Conservation (phyloP, 30 jellyfish, hydroid and myxozoan genomes). For the Catostylus mosaicus region DNA sequence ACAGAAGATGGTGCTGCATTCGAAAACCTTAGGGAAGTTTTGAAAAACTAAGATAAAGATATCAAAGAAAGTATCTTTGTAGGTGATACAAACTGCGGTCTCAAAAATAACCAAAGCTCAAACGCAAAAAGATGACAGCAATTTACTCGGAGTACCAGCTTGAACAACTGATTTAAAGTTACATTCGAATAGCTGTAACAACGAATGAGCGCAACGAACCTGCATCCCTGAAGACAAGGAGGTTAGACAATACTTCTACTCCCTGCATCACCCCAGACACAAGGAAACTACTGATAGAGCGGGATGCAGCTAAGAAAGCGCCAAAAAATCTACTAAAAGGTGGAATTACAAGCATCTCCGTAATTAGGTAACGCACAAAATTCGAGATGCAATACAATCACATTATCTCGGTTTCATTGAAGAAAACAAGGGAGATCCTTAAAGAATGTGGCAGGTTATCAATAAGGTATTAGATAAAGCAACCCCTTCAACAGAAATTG, state of each 20-base stretch:
- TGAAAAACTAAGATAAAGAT: conserved; percentile 12
- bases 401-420: too few relatives aligned
- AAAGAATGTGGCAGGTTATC: too few relatives aligned
- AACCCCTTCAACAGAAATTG: too few relatives aligned
- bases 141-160: conserved; percentile 4
- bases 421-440: too few relatives aligned
- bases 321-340: conserved; percentile 24
- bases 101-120: conserved; percentile 4
- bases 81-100: conserved; percentile 1
- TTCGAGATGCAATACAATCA: too few relatives aligned
- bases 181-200: conserved; percentile 1
- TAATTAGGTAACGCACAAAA: conserved; percentile 27
- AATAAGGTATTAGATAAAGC: too few relatives aligned
- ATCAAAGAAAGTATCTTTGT: conserved; percentile 4
- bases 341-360: conserved; percentile 34
- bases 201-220: neutral
- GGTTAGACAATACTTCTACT: conserved; percentile 3
- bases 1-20: neutral
- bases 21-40: too few relatives aligned
- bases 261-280: conserved; percentile 32
- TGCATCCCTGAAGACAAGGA: neutral
- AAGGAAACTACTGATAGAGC: conserved; percentile 28
- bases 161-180: neutral
- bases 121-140: conserved; percentile 1
- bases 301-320: conserved; percentile 44